Percentiles rank a stretch among this genome's conserved stretches.
Evolutionary conservation across 2,113 vertebrate species (phyloP).

Genomic region (Dasyurus viverrinus): DNA sequence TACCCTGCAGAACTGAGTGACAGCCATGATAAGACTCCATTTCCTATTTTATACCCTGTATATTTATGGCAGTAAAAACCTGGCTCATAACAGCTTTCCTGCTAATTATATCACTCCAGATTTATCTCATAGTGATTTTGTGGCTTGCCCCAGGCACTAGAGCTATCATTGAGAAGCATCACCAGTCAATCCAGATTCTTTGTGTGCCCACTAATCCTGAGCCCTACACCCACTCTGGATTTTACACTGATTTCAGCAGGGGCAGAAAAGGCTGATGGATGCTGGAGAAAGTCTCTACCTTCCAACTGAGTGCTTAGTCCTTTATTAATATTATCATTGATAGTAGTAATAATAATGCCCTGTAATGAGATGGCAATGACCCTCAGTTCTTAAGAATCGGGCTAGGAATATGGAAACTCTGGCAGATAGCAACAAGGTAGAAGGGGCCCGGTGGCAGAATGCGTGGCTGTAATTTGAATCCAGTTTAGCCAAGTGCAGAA

Average conservation of each 20-base stretch:
- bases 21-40: not conserved
- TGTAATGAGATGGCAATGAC: not conserved
- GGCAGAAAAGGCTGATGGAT: not conserved
- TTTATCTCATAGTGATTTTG: constrained; percentile 81
- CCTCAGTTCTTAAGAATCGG: not conserved
- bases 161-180: constrained; percentile 73
- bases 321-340: not conserved
- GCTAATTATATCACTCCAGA: constrained; percentile 82
- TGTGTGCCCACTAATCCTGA: constrained; percentile 77
- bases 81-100: constrained; percentile 64
- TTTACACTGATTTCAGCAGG: not conserved
- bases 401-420: not conserved
- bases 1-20: not conserved
- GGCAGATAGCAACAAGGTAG: not conserved
- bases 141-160: constrained; percentile 78
- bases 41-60: constrained; percentile 51
- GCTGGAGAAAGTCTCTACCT: not conserved
- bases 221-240: constrained; percentile 57
- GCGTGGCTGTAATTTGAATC: too few species aligned
- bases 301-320: not conserved
- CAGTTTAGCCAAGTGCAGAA: not conserved
- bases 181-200: constrained; percentile 69
- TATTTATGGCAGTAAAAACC: constrained; percentile 71
- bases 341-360: not conserved
- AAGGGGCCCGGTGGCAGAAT: not conserved